Percentiles rank a stretch among this genome's conserved stretches.
phyloP scores from a whole-genome alignment of 2,888 invertebrate species.

The Ochropleura plecta region DNA sequence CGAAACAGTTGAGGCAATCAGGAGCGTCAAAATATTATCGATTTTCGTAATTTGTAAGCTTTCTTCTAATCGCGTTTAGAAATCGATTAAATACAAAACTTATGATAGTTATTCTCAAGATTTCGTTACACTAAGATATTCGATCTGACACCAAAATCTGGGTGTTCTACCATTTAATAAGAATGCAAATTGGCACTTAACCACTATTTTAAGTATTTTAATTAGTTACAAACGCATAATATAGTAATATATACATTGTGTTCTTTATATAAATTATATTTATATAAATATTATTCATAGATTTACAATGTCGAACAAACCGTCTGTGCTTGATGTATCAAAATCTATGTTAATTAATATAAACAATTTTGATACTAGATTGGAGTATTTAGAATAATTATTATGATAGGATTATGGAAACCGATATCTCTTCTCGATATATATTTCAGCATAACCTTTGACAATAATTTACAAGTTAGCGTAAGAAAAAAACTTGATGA shows the following conservation, averaged over 20 bases:
- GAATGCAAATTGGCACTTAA: conserved; percentile 68
- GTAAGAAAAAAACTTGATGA: conserved; percentile 6
- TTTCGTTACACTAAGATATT: conserved; percentile 48
- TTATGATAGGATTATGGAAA: conserved; percentile 19
- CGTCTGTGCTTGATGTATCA: conserved; percentile 24
- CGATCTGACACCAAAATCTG: conserved; percentile 47
- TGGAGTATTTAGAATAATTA: conserved; percentile 21
- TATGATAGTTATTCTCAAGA: conserved; percentile 22
- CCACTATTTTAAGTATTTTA: conserved; percentile 68
- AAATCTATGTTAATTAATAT: conserved; percentile 40
- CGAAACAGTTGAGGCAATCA: conserved; percentile 11
- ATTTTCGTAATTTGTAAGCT: conserved; percentile 28
- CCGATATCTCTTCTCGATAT: background rate
- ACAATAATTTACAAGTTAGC: conserved; percentile 15
- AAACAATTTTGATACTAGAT: conserved; percentile 15
- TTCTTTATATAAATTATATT: conserved; percentile 56
- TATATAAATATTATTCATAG: conserved; percentile 60
- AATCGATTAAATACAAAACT: conserved; percentile 51
- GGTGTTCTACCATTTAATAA: conserved; percentile 66
- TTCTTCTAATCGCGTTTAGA: conserved; percentile 41
- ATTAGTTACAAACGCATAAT: conserved; percentile 68
- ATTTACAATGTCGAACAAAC: conserved; percentile 39
- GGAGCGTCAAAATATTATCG: conserved; percentile 17
- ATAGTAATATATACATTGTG: conserved; percentile 47
- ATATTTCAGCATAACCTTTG: conserved; percentile 18